Evolutionary conservation across 1,140 invertebrate genomes (phyloP), one percentile per base, ranked within the genome.

Genomic region (Cherax quadricarinatus): DNA sequence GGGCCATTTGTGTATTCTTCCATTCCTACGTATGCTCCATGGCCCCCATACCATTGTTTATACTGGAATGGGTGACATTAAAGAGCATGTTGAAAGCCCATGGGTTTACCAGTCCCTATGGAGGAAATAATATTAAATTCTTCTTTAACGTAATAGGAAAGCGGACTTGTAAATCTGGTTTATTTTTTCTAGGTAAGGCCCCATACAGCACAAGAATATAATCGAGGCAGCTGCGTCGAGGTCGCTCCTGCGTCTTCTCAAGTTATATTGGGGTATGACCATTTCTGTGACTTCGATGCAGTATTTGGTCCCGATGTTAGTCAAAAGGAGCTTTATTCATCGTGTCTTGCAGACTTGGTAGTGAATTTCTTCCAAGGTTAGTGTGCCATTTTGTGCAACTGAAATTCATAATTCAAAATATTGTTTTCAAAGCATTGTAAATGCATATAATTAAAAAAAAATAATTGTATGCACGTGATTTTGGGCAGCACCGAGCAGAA

Each of bases 231-330:
- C 73, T 91, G 82, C 78, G 89, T 93, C 21, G 86, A 92, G 57
- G 93, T 91, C 7, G 93, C 93, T 48, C 93, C 93, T 6, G 83
- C 93, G 49, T 86, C 93, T 4, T 93, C 93, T 41, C 93, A 93
- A 62, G 53, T 93, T 60, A 92, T 93, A 57, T 80, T 93, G n/a
- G 93, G 93, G 18, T 89, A 93, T 84, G 93, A 93, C 88, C 86
- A 93, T 75, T 93, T 93, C 86, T 91, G 83, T 88, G 93, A 93
- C 57, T 92, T 93, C 73, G 93, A 93, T 92, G 93, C 93, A 30
- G 93, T 93, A 12, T 93, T 93, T 85, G 91, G 93, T 16, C 88
- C 88, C 21, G 91, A 88, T 80, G 91, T 92, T 21, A 57, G 91
- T 18, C 93, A 93, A 79, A 93, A 93, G 73, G 93, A 93, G 41